Conservation (phyloP, 2,113 vertebrate species). For the Peromyscus californicus region DNA sequence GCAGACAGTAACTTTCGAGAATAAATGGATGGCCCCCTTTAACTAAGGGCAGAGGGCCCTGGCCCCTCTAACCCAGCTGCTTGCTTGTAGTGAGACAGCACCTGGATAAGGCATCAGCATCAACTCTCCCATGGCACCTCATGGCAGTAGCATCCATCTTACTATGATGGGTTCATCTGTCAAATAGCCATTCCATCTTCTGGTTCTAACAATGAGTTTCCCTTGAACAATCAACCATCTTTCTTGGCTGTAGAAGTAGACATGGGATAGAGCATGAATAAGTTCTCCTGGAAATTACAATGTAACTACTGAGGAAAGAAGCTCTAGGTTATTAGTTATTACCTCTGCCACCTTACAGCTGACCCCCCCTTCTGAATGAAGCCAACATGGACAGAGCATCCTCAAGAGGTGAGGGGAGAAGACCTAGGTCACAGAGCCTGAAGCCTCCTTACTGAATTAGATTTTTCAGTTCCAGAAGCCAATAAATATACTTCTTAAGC, state of each 20-base stretch:
- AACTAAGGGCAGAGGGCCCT: not conserved
- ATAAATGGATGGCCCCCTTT: not conserved
- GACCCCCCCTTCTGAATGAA: slow-evolving; percentile 37
- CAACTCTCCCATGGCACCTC: not conserved
- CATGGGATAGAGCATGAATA: not conserved
- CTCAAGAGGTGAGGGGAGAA: not conserved
- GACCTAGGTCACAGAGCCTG: not conserved
- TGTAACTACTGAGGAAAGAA: slow-evolving; percentile 15
- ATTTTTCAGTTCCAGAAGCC: slow-evolving; percentile 10
- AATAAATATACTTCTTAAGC: slow-evolving; percentile 18
- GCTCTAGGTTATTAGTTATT: not conserved
- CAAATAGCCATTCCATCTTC: slow-evolving; percentile 36
- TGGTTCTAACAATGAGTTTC: not conserved
- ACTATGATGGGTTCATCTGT: not conserved
- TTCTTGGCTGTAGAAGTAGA: slow-evolving; percentile 21
- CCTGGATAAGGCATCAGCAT: not conserved
- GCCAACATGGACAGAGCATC: not conserved
- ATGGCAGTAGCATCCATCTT: not conserved
- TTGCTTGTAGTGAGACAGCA: not conserved
- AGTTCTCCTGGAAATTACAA: not conserved
- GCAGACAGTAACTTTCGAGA: not conserved
- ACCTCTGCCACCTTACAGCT: not conserved
- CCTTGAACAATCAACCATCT: slow-evolving; percentile 20
- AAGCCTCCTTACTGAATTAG: not conserved
- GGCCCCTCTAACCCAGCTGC: not conserved